Base-by-base conservation (phyloP, 2,888 invertebrate genomes). In the Diabrotica balteata region DNA sequence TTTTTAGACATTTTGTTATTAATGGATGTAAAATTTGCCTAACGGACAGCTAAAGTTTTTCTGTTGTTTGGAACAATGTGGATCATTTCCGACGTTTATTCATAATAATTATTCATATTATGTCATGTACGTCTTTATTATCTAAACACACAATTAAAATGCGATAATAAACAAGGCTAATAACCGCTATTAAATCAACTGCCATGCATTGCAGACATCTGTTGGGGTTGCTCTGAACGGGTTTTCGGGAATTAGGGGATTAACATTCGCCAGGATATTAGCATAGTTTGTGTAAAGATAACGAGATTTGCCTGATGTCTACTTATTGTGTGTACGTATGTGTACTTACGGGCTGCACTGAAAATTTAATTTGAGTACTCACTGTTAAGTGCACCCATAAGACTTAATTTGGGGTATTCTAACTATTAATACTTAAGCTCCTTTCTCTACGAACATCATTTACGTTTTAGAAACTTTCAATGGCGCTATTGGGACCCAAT, bases 261-360 rank as follows among this genome's bases (percentile, higher is more conserved):
- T 71, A 68, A 64, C 71, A 66, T 71, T 63, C 62, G 63, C 63
- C 67, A 64, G 53, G 71, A 71, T 71, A 71, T 71, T 71, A 71
- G 63, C 68, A 71, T 71, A 71, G 71, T 68, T 71, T 63, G 71
- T 66, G 61, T 44, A 66, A 63, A 66, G 64, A 66, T 66, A 71
- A 68, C 66, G 63, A 58, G 59, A 67, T 71, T 66, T 63, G 59
- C 60, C 46, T 58, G 11, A 63, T 63, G 63, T 63, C 70, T 68
- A 63, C 71, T 63, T 71, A 64, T 61, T 63, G 55, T 65, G 47
- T 66, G 63, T 62, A 53, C 50, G 52, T 22, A 22, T 63, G 49
- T 54, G 54, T 54, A 32, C 32, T 54, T 54, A 54, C n/a, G 47
- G 42, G 22, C 49, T 57, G 51, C 55, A 63, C 49, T 55, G 11